Conservation (phyloP, 1,140 invertebrate genomes). For the Neomicropteryx cornuta region DNA sequence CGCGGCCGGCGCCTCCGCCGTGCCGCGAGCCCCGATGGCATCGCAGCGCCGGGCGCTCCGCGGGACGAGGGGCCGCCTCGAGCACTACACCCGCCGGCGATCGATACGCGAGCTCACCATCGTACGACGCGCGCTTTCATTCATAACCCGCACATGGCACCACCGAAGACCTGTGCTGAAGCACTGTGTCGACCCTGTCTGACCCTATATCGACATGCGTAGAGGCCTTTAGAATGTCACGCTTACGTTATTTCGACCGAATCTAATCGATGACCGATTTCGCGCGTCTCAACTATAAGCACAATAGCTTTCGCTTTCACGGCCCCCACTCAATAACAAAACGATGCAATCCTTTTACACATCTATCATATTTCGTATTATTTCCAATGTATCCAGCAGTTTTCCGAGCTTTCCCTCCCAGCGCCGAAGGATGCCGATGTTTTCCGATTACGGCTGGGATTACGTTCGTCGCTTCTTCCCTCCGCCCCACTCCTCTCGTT, state of each 20-base stretch:
- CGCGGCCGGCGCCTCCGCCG: constrained; percentile 26
- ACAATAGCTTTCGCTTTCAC: no score
- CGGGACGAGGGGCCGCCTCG: constrained; percentile 21
- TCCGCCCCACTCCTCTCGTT: constrained; percentile 17
- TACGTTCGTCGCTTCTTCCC: constrained; percentile 1
- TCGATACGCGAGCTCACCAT: constrained; percentile 1
- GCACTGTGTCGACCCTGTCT: no score
- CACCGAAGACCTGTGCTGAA: no score
- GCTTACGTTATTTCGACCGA: no score
- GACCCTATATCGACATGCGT: no score
- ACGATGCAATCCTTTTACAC: no score
- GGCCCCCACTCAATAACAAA: no score
- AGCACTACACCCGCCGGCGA: constrained; percentile 4
- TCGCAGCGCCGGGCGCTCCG: constrained; percentile 25
- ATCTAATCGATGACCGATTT: no score
- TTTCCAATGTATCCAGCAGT: constrained; percentile 13
- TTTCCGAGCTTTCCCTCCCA: constrained; percentile 12
- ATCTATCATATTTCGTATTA: constrained; percentile 8
- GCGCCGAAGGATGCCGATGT: constrained; percentile 7
- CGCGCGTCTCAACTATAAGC: no score
- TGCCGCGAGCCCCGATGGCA: constrained; percentile 31
- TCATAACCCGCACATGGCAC: no score
- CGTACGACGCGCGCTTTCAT: constrained; percentile 1
- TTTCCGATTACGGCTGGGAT: background rate
- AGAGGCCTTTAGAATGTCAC: no score